These are phyloP conservation scores for Cyprinodon variegatus DNA, from an alignment of 2,113 vertebrate genomes.

Conservation along the genomic window DNA sequence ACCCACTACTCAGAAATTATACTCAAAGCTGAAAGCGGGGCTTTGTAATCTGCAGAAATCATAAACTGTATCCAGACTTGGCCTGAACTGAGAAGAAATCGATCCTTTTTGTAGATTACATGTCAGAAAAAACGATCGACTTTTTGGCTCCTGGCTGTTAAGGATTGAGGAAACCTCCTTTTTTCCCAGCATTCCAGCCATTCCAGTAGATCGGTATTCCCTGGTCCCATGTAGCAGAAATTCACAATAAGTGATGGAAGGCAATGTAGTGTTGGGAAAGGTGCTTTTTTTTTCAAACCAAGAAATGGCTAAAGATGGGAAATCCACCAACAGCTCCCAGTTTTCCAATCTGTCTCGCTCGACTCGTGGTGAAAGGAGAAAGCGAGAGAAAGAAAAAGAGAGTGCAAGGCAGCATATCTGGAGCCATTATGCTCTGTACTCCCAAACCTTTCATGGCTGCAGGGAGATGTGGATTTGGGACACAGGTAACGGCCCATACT, in stretches of 20 bases:
- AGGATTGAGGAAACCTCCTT: not conserved
- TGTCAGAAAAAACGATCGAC: not conserved
- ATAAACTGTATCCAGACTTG: not conserved
- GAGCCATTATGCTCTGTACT: conserved; percentile 40
- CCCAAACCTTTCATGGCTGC: conserved; percentile 64
- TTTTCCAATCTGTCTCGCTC: conserved; percentile 26
- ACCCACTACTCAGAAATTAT: conserved; percentile 16
- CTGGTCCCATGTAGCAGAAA: not conserved
- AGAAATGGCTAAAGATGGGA: conserved; percentile 6
- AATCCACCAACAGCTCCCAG: conserved; percentile 18
- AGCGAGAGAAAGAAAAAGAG: not conserved
- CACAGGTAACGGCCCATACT: conserved; percentile 64
- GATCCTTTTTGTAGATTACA: not conserved
- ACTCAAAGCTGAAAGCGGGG: conserved; percentile 1
- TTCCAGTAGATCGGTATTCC: not conserved
- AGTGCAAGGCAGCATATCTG: conserved; percentile 32
- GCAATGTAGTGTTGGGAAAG: conserved; percentile 25
- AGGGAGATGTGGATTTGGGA: conserved; percentile 72
- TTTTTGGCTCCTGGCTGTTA: not conserved
- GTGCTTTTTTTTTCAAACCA: not conserved
- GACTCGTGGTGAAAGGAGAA: conserved; percentile 3
- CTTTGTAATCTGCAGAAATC: conserved; percentile 9
- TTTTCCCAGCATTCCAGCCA: not conserved
- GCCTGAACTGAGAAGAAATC: conserved; percentile 1
- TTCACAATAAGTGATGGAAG: conserved; percentile 1